phyloP scores from a whole-genome alignment of 1,140 invertebrate species.

The Fopius arisanus region DNA sequence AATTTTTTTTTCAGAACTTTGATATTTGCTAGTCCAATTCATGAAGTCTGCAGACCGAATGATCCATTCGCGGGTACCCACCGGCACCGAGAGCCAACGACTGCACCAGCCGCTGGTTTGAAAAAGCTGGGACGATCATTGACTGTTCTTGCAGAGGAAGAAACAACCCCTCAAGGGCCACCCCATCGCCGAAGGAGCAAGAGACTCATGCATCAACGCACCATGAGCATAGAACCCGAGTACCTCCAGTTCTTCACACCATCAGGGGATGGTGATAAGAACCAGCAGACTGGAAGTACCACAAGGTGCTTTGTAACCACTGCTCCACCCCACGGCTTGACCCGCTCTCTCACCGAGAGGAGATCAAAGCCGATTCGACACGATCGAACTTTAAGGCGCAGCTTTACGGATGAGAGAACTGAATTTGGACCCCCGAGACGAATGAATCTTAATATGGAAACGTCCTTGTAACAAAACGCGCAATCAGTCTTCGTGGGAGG shows the following conservation, averaged over 20 bases:
- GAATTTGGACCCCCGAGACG: conserved; percentile 39
- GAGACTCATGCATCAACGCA: conserved; percentile 40
- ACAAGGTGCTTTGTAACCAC: neutral
- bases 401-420: conserved; percentile 25
- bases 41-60: conserved; percentile 65
- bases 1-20: conserved; percentile 53
- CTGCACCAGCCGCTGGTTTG: conserved; percentile 62
- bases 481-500: neutral
- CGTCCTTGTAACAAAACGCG: conserved; percentile 52
- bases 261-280: neutral
- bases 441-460: conserved; percentile 59
- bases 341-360: conserved; percentile 52
- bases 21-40: conserved; percentile 71
- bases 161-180: conserved; percentile 9
- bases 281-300: neutral
- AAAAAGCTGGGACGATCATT: conserved; percentile 65
- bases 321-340: conserved; percentile 30
- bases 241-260: conserved; percentile 21
- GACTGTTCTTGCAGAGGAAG: conserved; percentile 30
- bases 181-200: conserved; percentile 10
- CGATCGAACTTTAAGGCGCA: conserved; percentile 31
- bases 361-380: conserved; percentile 37
- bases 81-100: conserved; percentile 54
- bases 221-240: conserved; percentile 43
- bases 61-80: conserved; percentile 70